phyloP scores from a whole-genome alignment of 2,888 invertebrate genomes.

The Coenonympha arcania region DNA sequence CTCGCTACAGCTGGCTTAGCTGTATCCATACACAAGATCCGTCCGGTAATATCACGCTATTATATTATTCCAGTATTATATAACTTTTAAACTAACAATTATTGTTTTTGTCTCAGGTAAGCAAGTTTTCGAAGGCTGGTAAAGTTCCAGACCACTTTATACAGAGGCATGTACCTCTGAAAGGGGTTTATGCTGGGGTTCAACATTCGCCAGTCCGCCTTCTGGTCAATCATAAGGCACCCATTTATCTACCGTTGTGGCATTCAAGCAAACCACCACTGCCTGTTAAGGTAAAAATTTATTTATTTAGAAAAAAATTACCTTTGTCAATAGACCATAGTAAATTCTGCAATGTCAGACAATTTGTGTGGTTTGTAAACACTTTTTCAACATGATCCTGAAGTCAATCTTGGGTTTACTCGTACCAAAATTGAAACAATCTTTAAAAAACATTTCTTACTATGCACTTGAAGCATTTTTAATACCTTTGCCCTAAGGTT shows the following conservation, averaged over 20 bases:
- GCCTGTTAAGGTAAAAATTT: slow-evolving; percentile 61
- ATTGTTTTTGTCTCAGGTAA: slow-evolving; percentile 57
- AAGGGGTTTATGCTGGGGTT: slow-evolving; percentile 66
- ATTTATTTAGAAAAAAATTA: no score
- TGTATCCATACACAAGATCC: slow-evolving; percentile 72
- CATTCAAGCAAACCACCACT: slow-evolving; percentile 66
- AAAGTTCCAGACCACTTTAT: slow-evolving; percentile 76
- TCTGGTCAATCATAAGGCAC: slow-evolving; percentile 73
- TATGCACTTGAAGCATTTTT: no score
- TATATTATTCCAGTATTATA: not conserved
- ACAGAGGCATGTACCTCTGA: slow-evolving; percentile 62
- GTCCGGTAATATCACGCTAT: slow-evolving; percentile 65
- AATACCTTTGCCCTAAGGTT: no score
- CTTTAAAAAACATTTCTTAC: not conserved
- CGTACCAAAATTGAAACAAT: no score
- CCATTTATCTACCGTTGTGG: slow-evolving; percentile 71
- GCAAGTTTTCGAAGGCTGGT: slow-evolving; percentile 75
- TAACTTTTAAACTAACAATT: slow-evolving; percentile 24
- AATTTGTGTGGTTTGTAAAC: no score
- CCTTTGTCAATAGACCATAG: no score
- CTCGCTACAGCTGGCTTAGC: slow-evolving; percentile 72
- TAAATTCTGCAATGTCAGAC: no score
- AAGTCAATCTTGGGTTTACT: no score
- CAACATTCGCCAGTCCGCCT: slow-evolving; percentile 69
- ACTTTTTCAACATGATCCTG: no score